Evolutionary conservation across 2,113 vertebrate species (phyloP).

Genomic region (Crotalus horridus): DNA sequence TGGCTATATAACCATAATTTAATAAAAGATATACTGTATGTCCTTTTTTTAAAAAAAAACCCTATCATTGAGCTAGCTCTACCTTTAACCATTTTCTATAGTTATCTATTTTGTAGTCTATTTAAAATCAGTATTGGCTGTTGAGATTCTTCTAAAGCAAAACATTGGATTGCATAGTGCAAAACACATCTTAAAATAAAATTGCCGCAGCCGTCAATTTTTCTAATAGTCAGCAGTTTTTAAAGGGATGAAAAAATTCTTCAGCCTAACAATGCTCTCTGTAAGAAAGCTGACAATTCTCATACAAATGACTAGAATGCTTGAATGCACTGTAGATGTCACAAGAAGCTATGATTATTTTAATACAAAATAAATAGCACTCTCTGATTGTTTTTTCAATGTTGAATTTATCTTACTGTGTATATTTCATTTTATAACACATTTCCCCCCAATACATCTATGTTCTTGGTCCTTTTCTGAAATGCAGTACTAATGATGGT

Average conservation of each 20-base stretch:
- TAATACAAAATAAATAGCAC: not conserved
- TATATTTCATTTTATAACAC: slow-evolving; percentile 40
- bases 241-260: not conserved
- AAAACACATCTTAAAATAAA: not conserved
- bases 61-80: not conserved
- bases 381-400: not conserved
- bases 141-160: not conserved
- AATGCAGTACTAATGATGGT: slow-evolving; percentile 49
- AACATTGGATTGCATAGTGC: not conserved
- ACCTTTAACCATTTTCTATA: not conserved
- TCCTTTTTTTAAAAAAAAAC: not conserved
- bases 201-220: not conserved
- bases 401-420: slow-evolving; percentile 13
- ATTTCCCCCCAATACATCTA: slow-evolving; percentile 39
- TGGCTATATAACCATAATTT: not conserved
- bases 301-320: not conserved
- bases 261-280: not conserved
- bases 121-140: not conserved
- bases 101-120: not conserved
- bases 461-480: slow-evolving; percentile 37
- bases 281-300: not conserved
- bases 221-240: not conserved
- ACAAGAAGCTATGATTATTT: not conserved
- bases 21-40: no score
- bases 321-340: rapidly evolving